These are phyloP conservation scores for Priocnemis perturbator DNA, from an alignment of 2,888 invertebrate species.

Conservation along the genomic window DNA sequence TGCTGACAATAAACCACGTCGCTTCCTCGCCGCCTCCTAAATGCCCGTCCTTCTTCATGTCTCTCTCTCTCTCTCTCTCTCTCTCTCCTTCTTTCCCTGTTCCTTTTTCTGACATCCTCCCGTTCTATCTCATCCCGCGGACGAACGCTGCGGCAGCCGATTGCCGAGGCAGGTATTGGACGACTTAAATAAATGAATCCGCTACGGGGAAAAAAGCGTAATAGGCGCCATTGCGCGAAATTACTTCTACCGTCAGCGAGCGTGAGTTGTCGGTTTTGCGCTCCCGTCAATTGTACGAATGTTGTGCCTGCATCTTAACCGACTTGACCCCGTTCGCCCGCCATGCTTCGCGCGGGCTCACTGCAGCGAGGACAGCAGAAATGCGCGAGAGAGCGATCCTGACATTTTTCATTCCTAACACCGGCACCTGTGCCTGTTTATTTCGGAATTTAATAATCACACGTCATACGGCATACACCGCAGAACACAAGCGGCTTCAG, in stretches of 20 bases:
- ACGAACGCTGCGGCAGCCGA: background rate
- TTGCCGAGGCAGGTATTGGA: conserved; percentile 8
- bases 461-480: too few species aligned
- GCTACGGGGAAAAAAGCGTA: conserved; percentile 65
- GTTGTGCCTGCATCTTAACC: background rate
- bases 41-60: conserved; percentile 43
- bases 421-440: too few species aligned
- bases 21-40: conserved; percentile 42
- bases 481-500: too few species aligned
- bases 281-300: conserved; percentile 36
- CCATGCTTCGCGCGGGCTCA: conserved; percentile 2
- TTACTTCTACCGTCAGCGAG: conserved; percentile 49
- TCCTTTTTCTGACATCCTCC: background rate
- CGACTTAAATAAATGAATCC: conserved; percentile 52
- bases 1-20: conserved; percentile 64
- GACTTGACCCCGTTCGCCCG: conserved; percentile 9
- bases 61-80: conserved; percentile 26
- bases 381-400: conserved; percentile 25
- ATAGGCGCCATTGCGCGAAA: conserved; percentile 65
- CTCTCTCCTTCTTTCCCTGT: conserved; percentile 5
- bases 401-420: background rate
- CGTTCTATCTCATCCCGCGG: background rate
- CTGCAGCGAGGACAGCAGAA: conserved; percentile 6
- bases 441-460: too few species aligned
- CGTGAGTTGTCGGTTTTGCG: conserved; percentile 32